These are phyloP conservation scores for Decapterus maruadsi DNA, from an alignment of 2,797 vertebrate species.

Conservation along the genomic window DNA sequence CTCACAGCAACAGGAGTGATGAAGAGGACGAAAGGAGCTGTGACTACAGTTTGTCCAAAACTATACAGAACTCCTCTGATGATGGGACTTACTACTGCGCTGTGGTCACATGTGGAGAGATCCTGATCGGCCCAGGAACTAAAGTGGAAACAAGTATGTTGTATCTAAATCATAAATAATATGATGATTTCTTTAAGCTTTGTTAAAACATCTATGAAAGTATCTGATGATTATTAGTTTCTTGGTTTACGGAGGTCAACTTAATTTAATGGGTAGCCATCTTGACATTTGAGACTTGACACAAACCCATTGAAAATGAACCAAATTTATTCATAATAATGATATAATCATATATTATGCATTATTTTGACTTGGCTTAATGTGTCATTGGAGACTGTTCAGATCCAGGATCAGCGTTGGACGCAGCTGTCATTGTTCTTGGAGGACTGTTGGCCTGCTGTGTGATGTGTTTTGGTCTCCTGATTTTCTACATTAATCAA, in stretches of 20 bases:
- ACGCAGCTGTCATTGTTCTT: not conserved
- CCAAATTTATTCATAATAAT: too few relatives aligned
- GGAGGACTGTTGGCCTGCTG: not conserved
- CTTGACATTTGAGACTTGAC: too few relatives aligned
- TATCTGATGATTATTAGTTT: too few relatives aligned
- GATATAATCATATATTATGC: too few relatives aligned
- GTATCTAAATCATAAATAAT: not conserved
- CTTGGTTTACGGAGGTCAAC: too few relatives aligned
- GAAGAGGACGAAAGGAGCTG: not conserved
- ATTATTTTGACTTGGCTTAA: too few relatives aligned
- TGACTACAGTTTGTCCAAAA: not conserved
- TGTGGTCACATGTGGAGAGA: conserved; percentile 64
- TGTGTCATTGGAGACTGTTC: too few relatives aligned
- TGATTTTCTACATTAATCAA: not conserved
- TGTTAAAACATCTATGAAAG: too few relatives aligned
- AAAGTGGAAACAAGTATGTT: conserved; percentile 19
- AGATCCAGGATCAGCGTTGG: not conserved
- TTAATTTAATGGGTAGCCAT: too few relatives aligned
- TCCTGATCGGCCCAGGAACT: conserved; percentile 63
- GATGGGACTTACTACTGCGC: conserved; percentile 73
- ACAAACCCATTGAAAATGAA: too few relatives aligned
- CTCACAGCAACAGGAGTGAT: not conserved
- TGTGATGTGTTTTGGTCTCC: not conserved
- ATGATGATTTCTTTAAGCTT: too few relatives aligned
- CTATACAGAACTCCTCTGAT: conserved; percentile 15